These are phyloP conservation scores for Halictus quadricinctus DNA, from an alignment of 2,888 invertebrate genomes.

Conservation along the genomic window DNA sequence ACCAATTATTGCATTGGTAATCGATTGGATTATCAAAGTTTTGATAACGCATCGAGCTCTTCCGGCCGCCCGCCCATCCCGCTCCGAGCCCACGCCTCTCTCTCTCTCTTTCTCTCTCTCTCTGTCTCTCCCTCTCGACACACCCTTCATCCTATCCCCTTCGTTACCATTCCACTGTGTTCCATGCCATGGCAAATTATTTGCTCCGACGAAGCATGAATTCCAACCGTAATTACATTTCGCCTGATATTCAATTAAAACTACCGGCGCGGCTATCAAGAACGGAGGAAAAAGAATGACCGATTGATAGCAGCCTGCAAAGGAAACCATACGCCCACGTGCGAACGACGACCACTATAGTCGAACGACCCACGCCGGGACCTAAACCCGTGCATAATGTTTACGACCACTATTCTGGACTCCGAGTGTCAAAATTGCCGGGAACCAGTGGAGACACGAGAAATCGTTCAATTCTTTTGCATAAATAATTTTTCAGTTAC, in stretches of 20 bases:
- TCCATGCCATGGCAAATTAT: constrained; percentile 80
- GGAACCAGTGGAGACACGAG: no score
- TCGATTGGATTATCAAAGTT: constrained; percentile 77
- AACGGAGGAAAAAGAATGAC: constrained; percentile 59
- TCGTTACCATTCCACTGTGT: constrained; percentile 71
- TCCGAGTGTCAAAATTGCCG: no score
- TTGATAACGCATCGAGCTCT: constrained; percentile 75
- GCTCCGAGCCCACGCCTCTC: constrained; percentile 40
- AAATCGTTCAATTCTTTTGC: no score
- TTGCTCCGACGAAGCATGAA: constrained; percentile 82
- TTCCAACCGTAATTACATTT: constrained; percentile 82
- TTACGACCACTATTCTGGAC: no score
- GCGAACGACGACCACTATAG: neutral
- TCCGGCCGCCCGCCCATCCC: constrained; percentile 57
- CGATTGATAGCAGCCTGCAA: constrained; percentile 63
- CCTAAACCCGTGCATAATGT: no score
- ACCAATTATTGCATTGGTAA: constrained; percentile 76
- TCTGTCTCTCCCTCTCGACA: constrained; percentile 41
- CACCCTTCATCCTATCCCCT: constrained; percentile 63
- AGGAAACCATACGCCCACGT: constrained; percentile 41
- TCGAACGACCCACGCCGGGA: neutral
- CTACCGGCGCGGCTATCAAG: constrained; percentile 74
- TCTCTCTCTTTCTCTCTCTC: neutral
- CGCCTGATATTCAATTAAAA: constrained; percentile 82
- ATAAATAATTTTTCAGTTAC: no score